Evolutionary conservation across 2,888 invertebrate species (phyloP).

Genomic region (Congeria kusceri): DNA sequence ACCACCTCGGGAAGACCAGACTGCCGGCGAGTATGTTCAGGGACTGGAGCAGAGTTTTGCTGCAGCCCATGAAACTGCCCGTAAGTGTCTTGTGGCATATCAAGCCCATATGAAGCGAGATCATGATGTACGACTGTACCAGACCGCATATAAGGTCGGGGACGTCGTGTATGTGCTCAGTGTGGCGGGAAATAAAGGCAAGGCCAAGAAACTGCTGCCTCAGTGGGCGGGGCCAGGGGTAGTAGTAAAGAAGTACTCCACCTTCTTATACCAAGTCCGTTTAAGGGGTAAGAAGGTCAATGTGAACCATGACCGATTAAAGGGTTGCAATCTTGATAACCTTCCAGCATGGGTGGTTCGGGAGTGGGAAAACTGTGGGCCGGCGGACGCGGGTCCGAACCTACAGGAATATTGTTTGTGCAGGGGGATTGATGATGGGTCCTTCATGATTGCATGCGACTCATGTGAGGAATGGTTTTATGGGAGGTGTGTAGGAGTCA

Average conservation of each 20-base stretch:
- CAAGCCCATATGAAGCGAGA: no score
- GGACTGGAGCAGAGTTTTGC: background rate
- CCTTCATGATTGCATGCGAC: no score
- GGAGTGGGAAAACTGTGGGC: no score
- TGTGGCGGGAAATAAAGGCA: background rate
- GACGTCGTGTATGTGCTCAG: conserved; percentile 10
- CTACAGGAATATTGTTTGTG: no score
- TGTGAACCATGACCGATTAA: background rate
- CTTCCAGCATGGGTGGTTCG: no score
- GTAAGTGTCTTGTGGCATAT: background rate
- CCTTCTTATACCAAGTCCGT: background rate
- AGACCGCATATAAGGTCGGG: background rate
- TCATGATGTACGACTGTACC: conserved; percentile 10
- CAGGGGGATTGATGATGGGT: no score
- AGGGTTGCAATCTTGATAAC: no score
- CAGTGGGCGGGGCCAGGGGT: no score
- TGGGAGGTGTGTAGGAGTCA: no score
- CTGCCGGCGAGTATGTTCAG: background rate
- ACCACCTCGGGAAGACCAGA: no score
- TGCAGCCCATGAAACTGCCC: background rate
- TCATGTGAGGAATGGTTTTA: no score
- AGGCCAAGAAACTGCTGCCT: background rate
- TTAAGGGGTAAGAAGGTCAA: background rate
- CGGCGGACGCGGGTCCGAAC: no score
- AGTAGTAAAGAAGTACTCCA: background rate